A percentile compares a stretch with the other conserved stretches of the same genome.
phyloP scores from a whole-genome alignment of 1,140 invertebrate genomes.

The Venturia canescens region DNA sequence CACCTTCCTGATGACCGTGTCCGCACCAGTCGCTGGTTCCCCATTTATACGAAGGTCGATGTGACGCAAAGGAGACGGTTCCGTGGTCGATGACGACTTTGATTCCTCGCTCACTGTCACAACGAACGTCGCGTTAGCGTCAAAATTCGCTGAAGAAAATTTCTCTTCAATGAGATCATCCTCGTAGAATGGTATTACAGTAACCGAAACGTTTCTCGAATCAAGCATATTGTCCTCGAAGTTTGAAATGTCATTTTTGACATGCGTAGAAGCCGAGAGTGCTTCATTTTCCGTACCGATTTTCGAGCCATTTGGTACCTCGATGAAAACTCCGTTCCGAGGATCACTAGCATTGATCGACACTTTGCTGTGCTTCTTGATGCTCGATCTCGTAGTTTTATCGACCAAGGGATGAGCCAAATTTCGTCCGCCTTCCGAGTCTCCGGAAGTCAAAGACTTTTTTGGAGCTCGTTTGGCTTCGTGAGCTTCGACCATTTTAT shows the following conservation, averaged over 20 bases:
- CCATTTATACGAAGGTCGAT: conserved; percentile 62
- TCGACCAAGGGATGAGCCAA: not conserved
- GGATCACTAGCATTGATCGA: not conserved
- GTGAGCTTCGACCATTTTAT: conserved; percentile 45
- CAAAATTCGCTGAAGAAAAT: not conserved
- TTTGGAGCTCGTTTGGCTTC: conserved; percentile 13
- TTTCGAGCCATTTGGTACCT: not conserved
- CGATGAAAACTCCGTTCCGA: not conserved
- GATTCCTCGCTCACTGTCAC: conserved; percentile 59
- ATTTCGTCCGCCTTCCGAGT: not conserved
- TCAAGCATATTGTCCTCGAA: not conserved
- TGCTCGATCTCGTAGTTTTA: not conserved
- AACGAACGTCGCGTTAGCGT: conserved; percentile 52
- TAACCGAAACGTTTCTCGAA: not conserved
- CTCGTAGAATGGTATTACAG: not conserved
- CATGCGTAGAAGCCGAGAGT: not conserved
- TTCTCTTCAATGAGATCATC: not conserved
- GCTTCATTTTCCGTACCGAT: not conserved
- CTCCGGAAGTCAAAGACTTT: not conserved
- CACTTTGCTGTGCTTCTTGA: not conserved
- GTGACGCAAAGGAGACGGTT: conserved; percentile 54
- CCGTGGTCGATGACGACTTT: not conserved
- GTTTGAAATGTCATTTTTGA: not conserved
- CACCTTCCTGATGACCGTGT: conserved; percentile 53
- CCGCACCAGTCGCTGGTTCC: conserved; percentile 54